Percentiles rank a stretch among this genome's conserved stretches.
phyloP scores from a whole-genome alignment of 2,888 invertebrate genomes.

The Conomelus anceps region DNA sequence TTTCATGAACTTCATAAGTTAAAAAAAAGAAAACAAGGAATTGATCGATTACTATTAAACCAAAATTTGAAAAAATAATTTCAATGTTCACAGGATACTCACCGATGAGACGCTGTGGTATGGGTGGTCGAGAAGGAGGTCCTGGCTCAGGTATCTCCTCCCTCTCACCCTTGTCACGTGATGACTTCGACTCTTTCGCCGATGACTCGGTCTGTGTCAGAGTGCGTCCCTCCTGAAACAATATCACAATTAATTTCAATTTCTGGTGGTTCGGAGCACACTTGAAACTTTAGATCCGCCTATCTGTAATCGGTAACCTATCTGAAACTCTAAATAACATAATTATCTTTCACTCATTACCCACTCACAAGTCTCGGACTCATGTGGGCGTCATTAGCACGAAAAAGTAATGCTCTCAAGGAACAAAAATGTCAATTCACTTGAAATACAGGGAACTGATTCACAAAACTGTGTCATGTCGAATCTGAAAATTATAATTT shows the following conservation, averaged over 20 bases:
- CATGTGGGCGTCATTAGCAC: too few species aligned
- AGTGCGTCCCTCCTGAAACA: constrained; percentile 45
- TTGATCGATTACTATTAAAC: not conserved
- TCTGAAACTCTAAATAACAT: too few species aligned
- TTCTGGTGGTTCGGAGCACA: not conserved
- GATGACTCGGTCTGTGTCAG: constrained; percentile 48
- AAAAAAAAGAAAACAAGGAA: not conserved
- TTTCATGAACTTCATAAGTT: too few species aligned
- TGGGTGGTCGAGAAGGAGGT: constrained; percentile 79
- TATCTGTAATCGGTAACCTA: too few species aligned
- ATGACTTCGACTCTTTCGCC: constrained; percentile 36
- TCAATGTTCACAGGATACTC: constrained; percentile 30
- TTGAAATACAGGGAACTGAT: too few species aligned
- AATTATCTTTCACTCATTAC: too few species aligned
- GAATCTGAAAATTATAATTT: too few species aligned
- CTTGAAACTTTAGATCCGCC: too few species aligned
- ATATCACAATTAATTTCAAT: not conserved
- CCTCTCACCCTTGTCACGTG: constrained; percentile 41
- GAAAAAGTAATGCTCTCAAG: too few species aligned
- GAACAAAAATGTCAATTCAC: too few species aligned
- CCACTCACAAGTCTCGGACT: too few species aligned
- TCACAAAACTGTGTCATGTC: too few species aligned
- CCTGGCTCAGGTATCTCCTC: constrained; percentile 66
- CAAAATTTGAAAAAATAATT: not conserved
- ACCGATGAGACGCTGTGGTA: constrained; percentile 81